Evolutionary conservation across 2,797 vertebrate species (phyloP).

Genomic region (Neosilurus hyrtlii): DNA sequence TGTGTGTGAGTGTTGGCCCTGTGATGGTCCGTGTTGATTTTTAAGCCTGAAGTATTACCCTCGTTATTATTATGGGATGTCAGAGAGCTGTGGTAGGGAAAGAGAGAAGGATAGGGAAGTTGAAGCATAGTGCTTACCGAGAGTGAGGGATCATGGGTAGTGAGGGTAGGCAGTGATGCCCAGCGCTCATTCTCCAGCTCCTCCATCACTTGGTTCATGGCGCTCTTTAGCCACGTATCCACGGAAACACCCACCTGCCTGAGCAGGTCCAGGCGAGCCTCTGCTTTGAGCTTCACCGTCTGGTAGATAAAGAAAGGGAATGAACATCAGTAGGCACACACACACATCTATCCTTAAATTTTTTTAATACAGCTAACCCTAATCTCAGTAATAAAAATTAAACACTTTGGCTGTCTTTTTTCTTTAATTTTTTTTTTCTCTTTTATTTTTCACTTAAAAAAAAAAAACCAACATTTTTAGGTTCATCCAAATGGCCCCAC

Average conservation of each 20-base stretch:
- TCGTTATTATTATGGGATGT: neutral
- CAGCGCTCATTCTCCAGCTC: slow-evolving; percentile 96
- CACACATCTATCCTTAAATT: too few species aligned
- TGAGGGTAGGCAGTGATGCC: slow-evolving; percentile 80
- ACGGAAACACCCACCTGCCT: slow-evolving; percentile 93
- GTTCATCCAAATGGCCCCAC: too few species aligned
- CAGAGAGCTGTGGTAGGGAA: neutral
- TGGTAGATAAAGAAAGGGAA: slow-evolving; percentile 55
- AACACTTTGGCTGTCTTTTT: too few species aligned
- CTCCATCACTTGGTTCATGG: slow-evolving; percentile 98
- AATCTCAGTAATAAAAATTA: too few species aligned
- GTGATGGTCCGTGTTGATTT: neutral
- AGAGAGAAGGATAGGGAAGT: too few species aligned
- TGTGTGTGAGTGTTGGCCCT: too few species aligned
- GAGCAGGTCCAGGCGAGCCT: slow-evolving; percentile 91
- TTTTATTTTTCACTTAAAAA: too few species aligned
- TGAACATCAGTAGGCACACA: neutral
- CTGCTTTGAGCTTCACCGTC: slow-evolving; percentile 93
- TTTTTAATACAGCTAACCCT: too few species aligned
- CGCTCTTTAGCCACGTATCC: slow-evolving; percentile 95
- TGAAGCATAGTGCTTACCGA: slow-evolving; percentile 71
- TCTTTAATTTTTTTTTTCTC: too few species aligned
- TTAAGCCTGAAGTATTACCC: neutral
- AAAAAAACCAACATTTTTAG: too few species aligned
- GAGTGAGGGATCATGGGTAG: slow-evolving; percentile 87